Evolutionary conservation across 35 echinoderm and acorn worm species (phyloP), one percentile per base, ranked within the genome.

Genomic region (Acanthaster planci): DNA sequence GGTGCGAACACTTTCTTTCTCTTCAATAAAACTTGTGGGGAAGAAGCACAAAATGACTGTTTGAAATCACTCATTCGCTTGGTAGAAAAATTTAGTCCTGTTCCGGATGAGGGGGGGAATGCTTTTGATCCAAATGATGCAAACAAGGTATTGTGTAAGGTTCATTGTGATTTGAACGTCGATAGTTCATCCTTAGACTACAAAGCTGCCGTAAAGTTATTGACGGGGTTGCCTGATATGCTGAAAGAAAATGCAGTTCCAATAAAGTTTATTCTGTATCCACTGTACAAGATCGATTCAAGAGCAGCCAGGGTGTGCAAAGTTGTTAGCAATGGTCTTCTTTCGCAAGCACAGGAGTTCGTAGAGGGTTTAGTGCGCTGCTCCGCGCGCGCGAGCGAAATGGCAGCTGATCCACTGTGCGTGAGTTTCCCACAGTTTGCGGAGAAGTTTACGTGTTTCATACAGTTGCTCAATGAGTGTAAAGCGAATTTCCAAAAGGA

Each of bases 221-320:
- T 72, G 64, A 31, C 19, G 30, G 29, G 10, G 15, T 26, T 72
- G 23, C 30, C 29, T 26, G 29, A 72, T 31, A 35, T 72, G 64
- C 14, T 34, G 14, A 34, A 72, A 30, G 64, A 12, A 34, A 72
- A 72, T 31, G 64, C 64, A 26, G 15, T 72, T 72, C 64, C 64
- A 26, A 29, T 72, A 31, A 72, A 72, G 6, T 26, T 72, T 2
- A 27, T 72, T 72, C 30, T 72, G 34, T 72, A 72, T 29, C 64
- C 64, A 72, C 64, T 72, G 15, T 10, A 34, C 64, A 72, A 72
- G 64, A 21, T 72, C 22, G 64, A 72, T 72, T 34, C 64, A 31
- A 72, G 64, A 72, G 23, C 64, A 31, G 64, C 64, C 34, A 26
- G 64, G 64, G 64, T 72, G 14, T 72, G 64, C 34, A 72, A 34